Evolutionary conservation across 2,113 vertebrate genomes (phyloP), one percentile per base, ranked within the genome.

Genomic region (Malurus cyaneus): DNA sequence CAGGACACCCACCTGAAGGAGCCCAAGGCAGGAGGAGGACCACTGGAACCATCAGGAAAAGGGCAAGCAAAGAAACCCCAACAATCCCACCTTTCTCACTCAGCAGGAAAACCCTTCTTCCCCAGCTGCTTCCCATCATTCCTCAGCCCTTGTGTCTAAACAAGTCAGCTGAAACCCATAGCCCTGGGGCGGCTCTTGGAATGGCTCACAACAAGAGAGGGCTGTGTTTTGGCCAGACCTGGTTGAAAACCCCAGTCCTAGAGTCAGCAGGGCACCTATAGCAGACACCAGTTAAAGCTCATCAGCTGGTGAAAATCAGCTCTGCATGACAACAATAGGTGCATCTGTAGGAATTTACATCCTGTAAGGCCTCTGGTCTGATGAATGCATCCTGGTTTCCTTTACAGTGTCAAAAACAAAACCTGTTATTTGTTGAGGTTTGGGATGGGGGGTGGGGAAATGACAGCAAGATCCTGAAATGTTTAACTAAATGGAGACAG

Each of bases 101-200:
- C 16, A 57, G 50, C 15, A 47, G 9, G 32, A 71, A 77, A 29
- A 23, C 32, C 9, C 21, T 78, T 14, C 20, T 12, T 21, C 23
- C 14, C 14, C 31, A 84, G 39, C 77, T 71, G 26, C 21, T 70
- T 81, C 52, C n/a, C 21, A 64, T 60, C 49, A 53, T 9, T 49
- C 39, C 73, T 52, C 57, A 71, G 60, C 17, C 9, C 23, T 25
- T 15, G 16, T 49, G 13, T 24, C 67, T 47, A 25, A 64, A 60
- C 15, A 56, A 65, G 36, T 28, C 46, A 76, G 57, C 46, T 65
- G 84, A 72, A 95, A 57, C 28, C 31, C 39, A 9, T 8, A 69
- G 49, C 47, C 24, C 2, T 0, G 29, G 19, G 34, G 12, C 3
- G 0, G 6, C 36, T 7, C 2, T 42, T 12, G 10, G 18, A 57